A percentile compares a stretch with the other conserved stretches of the same genome.
These are phyloP conservation scores for Charina bottae DNA, from an alignment of 2,113 vertebrate species.

Conservation along the genomic window DNA sequence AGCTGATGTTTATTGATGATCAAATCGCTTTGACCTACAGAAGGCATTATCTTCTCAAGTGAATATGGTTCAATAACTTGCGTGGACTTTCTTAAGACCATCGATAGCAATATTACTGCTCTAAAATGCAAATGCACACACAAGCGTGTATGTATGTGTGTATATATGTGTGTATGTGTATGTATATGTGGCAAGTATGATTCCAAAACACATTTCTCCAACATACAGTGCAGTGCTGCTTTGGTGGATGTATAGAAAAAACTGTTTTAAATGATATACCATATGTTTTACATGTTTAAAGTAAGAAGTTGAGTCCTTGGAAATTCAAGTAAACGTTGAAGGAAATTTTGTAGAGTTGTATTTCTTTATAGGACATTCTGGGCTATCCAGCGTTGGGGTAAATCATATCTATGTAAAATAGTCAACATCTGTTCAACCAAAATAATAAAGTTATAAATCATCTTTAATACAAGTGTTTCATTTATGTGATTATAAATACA, in stretches of 20 bases:
- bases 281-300: background rate
- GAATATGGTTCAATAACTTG: background rate
- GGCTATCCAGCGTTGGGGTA: background rate
- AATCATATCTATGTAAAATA: background rate
- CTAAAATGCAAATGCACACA: background rate
- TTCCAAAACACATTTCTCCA: background rate
- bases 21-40: background rate
- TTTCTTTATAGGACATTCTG: background rate
- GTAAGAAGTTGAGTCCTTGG: background rate
- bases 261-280: background rate
- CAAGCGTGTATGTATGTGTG: background rate
- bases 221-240: background rate
- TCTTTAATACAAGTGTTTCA: background rate
- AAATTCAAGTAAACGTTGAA: background rate
- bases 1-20: background rate
- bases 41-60: background rate
- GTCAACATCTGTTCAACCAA: background rate
- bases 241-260: background rate
- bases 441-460: background rate
- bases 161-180: too few species aligned
- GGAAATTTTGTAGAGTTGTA: background rate
- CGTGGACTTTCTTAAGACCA: background rate
- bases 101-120: background rate
- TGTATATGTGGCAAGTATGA: background rate
- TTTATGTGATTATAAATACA: constrained; percentile 12